These are phyloP conservation scores for Myripristis jacobus DNA, from an alignment of 2,797 vertebrate species.

Conservation along the genomic window DNA sequence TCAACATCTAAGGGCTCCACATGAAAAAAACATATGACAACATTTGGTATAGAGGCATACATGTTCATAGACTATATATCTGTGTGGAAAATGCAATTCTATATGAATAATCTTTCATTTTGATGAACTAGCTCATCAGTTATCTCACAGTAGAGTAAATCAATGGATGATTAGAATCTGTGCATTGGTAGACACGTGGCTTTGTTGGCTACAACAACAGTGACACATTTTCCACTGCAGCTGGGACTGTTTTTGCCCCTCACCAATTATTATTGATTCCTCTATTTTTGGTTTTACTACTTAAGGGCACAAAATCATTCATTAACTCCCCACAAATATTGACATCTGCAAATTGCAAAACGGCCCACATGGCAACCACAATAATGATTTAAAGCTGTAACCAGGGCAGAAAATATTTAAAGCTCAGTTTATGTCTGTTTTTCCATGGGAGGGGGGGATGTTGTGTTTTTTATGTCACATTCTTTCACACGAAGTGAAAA, in stretches of 20 bases:
- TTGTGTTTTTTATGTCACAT: slow-evolving; percentile 79
- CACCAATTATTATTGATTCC: slow-evolving; percentile 57
- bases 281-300: slow-evolving; percentile 36
- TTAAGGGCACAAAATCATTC: slow-evolving; percentile 46
- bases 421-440: slow-evolving; percentile 73
- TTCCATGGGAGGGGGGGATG: slow-evolving; percentile 37
- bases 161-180: neutral
- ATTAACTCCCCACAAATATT: slow-evolving; percentile 57
- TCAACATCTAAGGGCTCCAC: too few relatives aligned
- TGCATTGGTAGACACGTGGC: slow-evolving; percentile 5
- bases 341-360: slow-evolving; percentile 34
- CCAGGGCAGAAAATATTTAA: slow-evolving; percentile 75
- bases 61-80: too few relatives aligned
- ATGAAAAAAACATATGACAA: too few relatives aligned
- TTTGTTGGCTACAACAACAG: slow-evolving; percentile 7
- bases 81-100: too few relatives aligned
- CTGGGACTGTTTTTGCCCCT: slow-evolving; percentile 26
- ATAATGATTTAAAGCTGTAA: slow-evolving; percentile 68
- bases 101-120: too few relatives aligned
- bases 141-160: neutral
- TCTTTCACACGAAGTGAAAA: slow-evolving; percentile 83
- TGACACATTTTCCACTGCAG: slow-evolving; percentile 41
- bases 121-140: too few relatives aligned
- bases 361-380: slow-evolving; percentile 49
- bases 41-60: too few relatives aligned